Conservation (phyloP, 2,797 vertebrate genomes). For the Acanthurus lineatus region DNA sequence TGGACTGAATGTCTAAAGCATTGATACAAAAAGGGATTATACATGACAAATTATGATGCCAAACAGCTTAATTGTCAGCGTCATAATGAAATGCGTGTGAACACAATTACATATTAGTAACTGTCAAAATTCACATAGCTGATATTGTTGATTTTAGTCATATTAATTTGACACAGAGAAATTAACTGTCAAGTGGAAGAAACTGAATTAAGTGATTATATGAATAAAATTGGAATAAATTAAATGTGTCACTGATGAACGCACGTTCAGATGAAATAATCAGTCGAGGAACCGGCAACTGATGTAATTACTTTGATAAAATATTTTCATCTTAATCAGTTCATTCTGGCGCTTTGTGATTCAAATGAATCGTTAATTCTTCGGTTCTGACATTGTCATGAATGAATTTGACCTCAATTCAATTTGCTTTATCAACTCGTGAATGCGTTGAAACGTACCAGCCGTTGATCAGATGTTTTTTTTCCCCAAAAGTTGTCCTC, state of each 20-base stretch:
- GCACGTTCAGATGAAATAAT: conserved; percentile 15
- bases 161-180: background rate
- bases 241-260: conserved; percentile 3
- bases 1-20: conserved; percentile 1
- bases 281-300: conserved; percentile 12
- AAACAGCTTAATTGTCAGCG: conserved; percentile 16
- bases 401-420: background rate
- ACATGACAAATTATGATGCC: conserved; percentile 13
- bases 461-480: conserved; percentile 10
- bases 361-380: conserved; percentile 15
- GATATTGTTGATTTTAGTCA: background rate
- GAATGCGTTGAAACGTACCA: background rate
- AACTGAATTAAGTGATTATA: conserved; percentile 10
- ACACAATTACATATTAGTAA: background rate
- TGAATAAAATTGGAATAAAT: conserved; percentile 5
- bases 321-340: conserved; percentile 25
- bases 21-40: background rate
- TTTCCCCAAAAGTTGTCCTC: conserved; percentile 11
- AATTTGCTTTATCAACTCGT: background rate
- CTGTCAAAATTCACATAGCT: background rate
- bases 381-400: background rate
- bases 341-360: background rate
- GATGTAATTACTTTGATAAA: conserved; percentile 21
- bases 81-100: background rate
- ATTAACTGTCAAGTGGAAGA: background rate